These are phyloP conservation scores for Phorcus lineatus DNA, from an alignment of 2,888 invertebrate species.

Conservation along the genomic window DNA sequence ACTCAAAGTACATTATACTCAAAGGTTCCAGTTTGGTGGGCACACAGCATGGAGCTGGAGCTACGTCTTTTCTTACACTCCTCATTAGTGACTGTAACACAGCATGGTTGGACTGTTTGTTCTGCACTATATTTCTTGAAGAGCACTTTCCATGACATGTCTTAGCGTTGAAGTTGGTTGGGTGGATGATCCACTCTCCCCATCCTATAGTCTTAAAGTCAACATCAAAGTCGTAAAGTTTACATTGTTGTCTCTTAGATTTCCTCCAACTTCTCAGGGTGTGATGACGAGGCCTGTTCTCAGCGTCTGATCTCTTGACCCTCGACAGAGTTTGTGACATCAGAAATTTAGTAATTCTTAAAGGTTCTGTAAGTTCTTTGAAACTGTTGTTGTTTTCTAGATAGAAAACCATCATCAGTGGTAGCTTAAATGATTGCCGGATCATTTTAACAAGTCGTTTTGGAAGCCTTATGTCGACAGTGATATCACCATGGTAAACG, in stretches of 20 bases:
- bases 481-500: constrained; percentile 52
- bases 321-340: background rate
- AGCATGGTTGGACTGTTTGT: constrained; percentile 72
- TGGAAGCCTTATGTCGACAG: constrained; percentile 35
- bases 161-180: constrained; percentile 68
- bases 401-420: constrained; percentile 43
- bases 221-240: constrained; percentile 62
- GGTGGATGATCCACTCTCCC: constrained; percentile 72
- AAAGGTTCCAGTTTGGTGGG: constrained; percentile 68
- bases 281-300: constrained; percentile 26
- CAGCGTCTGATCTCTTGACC: background rate
- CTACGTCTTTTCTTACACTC: constrained; percentile 55
- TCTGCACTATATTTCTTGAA: constrained; percentile 58
- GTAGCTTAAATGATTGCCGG: background rate
- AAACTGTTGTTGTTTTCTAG: constrained; percentile 56
- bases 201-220: constrained; percentile 72
- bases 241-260: constrained; percentile 54
- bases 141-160: constrained; percentile 70
- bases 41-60: constrained; percentile 71
- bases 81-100: constrained; percentile 71
- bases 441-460: background rate
- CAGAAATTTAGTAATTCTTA: background rate
- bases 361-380: constrained; percentile 48
- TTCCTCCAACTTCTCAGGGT: constrained; percentile 43
- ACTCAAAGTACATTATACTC: constrained; percentile 73